Evolutionary conservation across 1,140 invertebrate genomes (phyloP).

Genomic region (Drosophila kohkoa): DNA sequence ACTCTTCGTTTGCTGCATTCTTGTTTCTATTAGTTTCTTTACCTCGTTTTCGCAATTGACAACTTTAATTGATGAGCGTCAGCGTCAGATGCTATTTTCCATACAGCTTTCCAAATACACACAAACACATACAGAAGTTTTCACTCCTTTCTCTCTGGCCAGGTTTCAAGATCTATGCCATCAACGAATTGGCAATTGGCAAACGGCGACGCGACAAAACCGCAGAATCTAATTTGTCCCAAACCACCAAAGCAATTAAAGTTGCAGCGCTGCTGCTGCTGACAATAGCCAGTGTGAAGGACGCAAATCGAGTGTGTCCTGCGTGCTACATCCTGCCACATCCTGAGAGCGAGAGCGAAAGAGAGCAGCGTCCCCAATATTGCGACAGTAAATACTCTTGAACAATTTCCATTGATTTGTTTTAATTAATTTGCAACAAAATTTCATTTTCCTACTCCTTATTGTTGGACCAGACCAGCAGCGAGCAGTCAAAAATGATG

Average conservation of each 20-base stretch:
- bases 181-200: slow-evolving; percentile 22
- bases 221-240: slow-evolving; percentile 80
- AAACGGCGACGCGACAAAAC: slow-evolving; percentile 66
- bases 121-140: background rate
- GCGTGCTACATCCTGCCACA: background rate
- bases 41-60: slow-evolving; percentile 46
- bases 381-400: slow-evolving; percentile 9
- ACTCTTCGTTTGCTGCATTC: slow-evolving; percentile 44
- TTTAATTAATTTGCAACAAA: slow-evolving; percentile 40
- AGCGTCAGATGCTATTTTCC: slow-evolving; percentile 54
- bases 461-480: background rate
- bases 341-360: background rate
- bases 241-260: slow-evolving; percentile 84
- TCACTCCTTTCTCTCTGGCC: background rate
- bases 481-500: slow-evolving; percentile 17
- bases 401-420: slow-evolving; percentile 22
- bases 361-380: no score
- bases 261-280: slow-evolving; percentile 67
- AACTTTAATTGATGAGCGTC: slow-evolving; percentile 70
- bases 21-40: slow-evolving; percentile 42
- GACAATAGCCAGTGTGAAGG: slow-evolving; percentile 28
- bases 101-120: slow-evolving; percentile 27
- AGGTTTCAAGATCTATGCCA: slow-evolving; percentile 17
- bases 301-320: slow-evolving; percentile 25
- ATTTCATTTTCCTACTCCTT: slow-evolving; percentile 10